Conservation (phyloP, 2,113 vertebrate genomes). For the Galemys pyrenaicus region DNA sequence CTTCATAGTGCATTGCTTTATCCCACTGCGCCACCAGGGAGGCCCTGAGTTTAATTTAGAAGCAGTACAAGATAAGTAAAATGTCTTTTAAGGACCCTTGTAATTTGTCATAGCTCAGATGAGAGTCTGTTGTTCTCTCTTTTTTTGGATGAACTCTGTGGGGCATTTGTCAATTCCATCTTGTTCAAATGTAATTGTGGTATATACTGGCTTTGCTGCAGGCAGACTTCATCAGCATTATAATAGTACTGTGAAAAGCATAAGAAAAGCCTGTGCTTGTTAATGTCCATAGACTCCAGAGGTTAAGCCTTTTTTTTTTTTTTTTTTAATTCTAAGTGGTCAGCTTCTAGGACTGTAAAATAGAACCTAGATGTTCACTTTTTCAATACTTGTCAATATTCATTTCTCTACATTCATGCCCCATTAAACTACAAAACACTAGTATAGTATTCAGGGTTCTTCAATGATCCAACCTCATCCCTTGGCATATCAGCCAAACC, state of each 20-base stretch:
- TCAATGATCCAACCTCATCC: background rate
- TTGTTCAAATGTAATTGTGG: background rate
- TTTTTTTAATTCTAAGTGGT: background rate
- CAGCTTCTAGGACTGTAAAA: background rate
- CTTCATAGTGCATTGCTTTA: too few relatives aligned
- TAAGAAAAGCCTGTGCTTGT: background rate
- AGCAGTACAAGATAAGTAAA: background rate
- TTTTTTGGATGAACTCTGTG: background rate
- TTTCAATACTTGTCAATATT: background rate
- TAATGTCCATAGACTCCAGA: background rate
- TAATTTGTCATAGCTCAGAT: background rate
- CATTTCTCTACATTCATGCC: background rate
- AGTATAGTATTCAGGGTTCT: background rate
- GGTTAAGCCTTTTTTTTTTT: background rate
- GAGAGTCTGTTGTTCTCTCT: background rate
- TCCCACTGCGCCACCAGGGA: too few relatives aligned
- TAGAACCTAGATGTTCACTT: background rate
- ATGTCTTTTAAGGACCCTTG: background rate
- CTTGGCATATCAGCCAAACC: background rate
- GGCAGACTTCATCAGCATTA: background rate
- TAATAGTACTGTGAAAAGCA: background rate
- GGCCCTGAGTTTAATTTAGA: background rate
- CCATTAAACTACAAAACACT: background rate
- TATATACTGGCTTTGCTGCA: background rate
- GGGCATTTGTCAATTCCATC: background rate